Percentiles rank a stretch among this genome's conserved stretches.
phyloP scores from a whole-genome alignment of 2,797 vertebrate genomes.

The Brachymystax lenok region DNA sequence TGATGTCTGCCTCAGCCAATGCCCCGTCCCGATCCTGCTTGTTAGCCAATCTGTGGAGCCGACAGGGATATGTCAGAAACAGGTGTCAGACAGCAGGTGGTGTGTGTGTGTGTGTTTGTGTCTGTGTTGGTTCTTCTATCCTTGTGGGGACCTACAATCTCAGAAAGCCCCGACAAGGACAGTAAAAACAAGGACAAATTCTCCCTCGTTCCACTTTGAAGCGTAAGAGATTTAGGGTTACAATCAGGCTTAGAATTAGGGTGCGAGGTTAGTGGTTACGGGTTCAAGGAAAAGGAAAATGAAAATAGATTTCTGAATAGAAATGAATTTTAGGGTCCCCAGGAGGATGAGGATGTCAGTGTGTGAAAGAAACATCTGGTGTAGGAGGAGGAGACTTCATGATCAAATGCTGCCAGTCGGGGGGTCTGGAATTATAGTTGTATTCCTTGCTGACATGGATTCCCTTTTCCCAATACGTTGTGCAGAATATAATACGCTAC shows the following conservation, averaged over 20 bases:
- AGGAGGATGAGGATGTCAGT: neutral
- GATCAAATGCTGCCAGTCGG: neutral
- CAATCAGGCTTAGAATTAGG: too few relatives aligned
- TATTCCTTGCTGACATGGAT: neutral
- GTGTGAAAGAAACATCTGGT: constrained; percentile 28
- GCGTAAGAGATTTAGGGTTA: too few relatives aligned
- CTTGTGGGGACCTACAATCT: too few relatives aligned
- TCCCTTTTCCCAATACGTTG: neutral
- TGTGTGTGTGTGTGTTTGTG: neutral
- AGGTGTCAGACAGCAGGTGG: constrained; percentile 6
- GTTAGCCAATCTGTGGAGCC: constrained; percentile 85
- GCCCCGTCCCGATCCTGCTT: constrained; percentile 94
- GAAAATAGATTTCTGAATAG: too few relatives aligned
- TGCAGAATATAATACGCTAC: neutral
- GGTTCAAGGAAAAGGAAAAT: too few relatives aligned
- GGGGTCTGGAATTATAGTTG: neutral
- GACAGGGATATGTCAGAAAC: neutral
- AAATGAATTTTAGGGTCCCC: too few relatives aligned
- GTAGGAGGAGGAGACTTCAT: neutral
- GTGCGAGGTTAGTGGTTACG: too few relatives aligned
- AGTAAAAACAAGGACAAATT: too few relatives aligned
- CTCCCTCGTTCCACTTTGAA: too few relatives aligned
- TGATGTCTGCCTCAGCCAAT: constrained; percentile 90
- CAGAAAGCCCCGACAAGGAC: too few relatives aligned
- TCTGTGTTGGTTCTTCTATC: too few relatives aligned